Base-by-base conservation (phyloP, 2,797 vertebrate genomes). In the Todus mexicanus region DNA sequence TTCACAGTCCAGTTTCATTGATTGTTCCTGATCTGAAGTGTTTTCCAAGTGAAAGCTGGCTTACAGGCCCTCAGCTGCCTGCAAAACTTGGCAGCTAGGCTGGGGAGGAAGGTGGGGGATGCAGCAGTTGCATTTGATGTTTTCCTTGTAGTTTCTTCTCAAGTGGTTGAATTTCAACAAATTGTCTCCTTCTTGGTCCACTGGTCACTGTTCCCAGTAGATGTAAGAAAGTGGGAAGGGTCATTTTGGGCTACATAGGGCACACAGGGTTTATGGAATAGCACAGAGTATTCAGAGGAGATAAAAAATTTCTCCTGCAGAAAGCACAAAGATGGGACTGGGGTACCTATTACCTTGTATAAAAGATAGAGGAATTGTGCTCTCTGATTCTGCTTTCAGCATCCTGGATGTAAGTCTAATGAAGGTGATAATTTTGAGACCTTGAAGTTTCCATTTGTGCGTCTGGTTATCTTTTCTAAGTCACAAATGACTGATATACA, bases 171-270 rank as follows among this genome's bases (percentile, higher is more conserved):
- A 64, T 29, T 66, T 92, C 19, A 71, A 29, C 4, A 35, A 51
- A 22, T 38, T 48, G 3, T 14, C 20, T 64, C 17, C 14, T 57
- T n/a, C 42, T 57, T 2, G 0, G 5, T 20, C 14, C 14, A 1
- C 9, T 33, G 29, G 40, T 10, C 12, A 12, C 51, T 19, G 19
- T 33, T 77, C 18, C 7, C 11, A 29, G n/a, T 10, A 50, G 19
- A 16, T 5, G 1, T 17, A 9, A 45, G 13, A 42, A 33, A 56
- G 5, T 15, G 17, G 6, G 7, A 9, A 57, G 15, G 10, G 10
- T 54, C 16, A 60, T 73, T 71, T 31, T 27, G 19, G 12, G 23
- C 13, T 29, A 8, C 5, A 4, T 12, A 19, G 12, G 42, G 7
- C 14, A 2, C 1, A 9, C 6, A 1, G 22, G 20, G 19, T 74